These are phyloP conservation scores for Amorpha juglandis DNA, from an alignment of 2,888 invertebrate genomes.

Conservation along the genomic window DNA sequence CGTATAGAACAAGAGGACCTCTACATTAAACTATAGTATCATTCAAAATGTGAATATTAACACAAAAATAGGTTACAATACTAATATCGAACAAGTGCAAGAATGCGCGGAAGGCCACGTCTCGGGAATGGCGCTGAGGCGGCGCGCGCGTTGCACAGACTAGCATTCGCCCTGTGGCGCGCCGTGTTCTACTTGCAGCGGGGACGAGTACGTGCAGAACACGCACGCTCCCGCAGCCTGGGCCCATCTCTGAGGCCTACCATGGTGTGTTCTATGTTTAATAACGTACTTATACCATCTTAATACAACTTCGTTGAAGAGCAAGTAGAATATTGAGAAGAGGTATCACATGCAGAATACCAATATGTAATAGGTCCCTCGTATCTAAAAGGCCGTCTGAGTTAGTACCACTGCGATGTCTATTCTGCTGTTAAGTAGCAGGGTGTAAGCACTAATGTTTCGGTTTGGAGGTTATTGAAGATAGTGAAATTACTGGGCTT, in stretches of 20 bases:
- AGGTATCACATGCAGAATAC: too few relatives aligned
- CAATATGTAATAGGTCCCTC: too few relatives aligned
- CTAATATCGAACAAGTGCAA: constrained; percentile 34
- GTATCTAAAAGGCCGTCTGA: too few relatives aligned
- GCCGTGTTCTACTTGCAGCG: constrained; percentile 88
- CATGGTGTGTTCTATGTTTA: constrained; percentile 54
- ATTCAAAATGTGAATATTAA: neutral
- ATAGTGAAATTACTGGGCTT: too few relatives aligned
- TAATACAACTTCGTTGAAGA: too few relatives aligned
- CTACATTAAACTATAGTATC: neutral
- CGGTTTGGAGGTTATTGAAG: too few relatives aligned
- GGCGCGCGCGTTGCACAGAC: constrained; percentile 86
- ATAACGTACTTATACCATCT: too few relatives aligned
- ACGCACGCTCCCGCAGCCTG: constrained; percentile 56
- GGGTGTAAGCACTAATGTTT: too few relatives aligned
- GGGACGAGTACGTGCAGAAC: constrained; percentile 50
- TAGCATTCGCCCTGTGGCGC: constrained; percentile 90
- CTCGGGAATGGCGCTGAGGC: constrained; percentile 74
- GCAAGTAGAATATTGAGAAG: too few relatives aligned
- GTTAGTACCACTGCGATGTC: too few relatives aligned
- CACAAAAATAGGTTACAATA: neutral
- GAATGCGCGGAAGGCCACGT: constrained; percentile 63
- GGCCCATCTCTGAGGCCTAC: constrained; percentile 39
- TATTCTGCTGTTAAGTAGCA: too few relatives aligned
- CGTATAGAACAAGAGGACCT: neutral